Base-by-base conservation (phyloP, 1,140 invertebrate genomes). In the Mycetomoellerius zeteki region DNA sequence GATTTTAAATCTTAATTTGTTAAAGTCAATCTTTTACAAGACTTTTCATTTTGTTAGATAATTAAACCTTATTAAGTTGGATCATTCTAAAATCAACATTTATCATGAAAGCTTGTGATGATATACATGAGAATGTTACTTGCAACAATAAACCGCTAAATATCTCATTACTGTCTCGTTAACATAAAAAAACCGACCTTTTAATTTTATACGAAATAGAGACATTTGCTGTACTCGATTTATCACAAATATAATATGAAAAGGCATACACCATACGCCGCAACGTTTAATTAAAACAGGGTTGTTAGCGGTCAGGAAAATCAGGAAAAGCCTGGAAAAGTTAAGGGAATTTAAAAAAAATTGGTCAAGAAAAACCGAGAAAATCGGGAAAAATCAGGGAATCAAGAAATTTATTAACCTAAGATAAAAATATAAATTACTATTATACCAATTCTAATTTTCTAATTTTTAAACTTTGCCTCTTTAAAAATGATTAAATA, bases 211-310 rank as follows among this genome's bases (percentile, higher is more conserved):
- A 54, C 0, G 7, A 47, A 37, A 64, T 16, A 14, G 16, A 52
- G n/a, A 54, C 4, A 33, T 67, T 71, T 58, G 24, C 50, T 71
- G 21, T 43, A 47, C 27, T 60, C 21, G 37, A 73, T 65, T 65
- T 33, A 64, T 65, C 19, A 21, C 30, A 16, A 82, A 30, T 19
- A 16, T 71, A 21, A 72, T 50, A 58, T 1, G 6, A 3, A 47
- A 47, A 47, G n/a, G 54, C 12, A 75, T 58, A 27, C 16, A 12
- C 7, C 1, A 37, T 37, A 37, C 33, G 33, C 33, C 47, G n/a
- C 37, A 47, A 82, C 24, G 47, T 58, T 86, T 86, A 81, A 86
- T 71, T 62, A 69, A 58, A 56, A 47, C 69, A 43, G 27, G 37
- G 1, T 43, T 43, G 37, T 43, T 43, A 43, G 37, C 8, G 37